Base-by-base conservation (phyloP, 2,888 invertebrate species). In the Herminia tarsipennalis region DNA sequence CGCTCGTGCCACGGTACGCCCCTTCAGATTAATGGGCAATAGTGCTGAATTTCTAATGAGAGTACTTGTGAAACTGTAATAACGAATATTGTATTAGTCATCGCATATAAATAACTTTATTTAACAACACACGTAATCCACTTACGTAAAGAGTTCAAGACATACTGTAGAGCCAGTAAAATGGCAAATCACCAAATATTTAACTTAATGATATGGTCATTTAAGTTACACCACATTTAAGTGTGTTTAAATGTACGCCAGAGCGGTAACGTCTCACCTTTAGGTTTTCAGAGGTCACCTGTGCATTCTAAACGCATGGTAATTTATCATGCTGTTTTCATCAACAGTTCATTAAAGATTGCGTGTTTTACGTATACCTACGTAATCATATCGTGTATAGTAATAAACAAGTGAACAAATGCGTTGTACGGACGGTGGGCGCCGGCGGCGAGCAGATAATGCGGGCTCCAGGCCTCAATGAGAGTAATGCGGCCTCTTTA, bases 401-500 rank as follows among this genome's bases (percentile, higher is more conserved):
- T 34, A 52, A 42, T 43, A 36, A 28, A 29, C 33, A 41, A 39
- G 47, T 27, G 41, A 50, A 43, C 37, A 39, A 46, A 54, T 66
- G 61, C 67, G 61, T 76, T 73, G 76, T 70, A 73, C 70, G 56
- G 60, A 73, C 70, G 70, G 73, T 71, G 63, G 60, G 64, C 73
- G 80, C 86, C 81, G 61, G 62, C 70, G 80, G 86, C 84, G 73
- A 76, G 66, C 71, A 72, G 82, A 78, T 89, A 88, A 89, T 89
- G 75, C 68, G 57, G 70, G 78, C 88, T 83, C 66, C 68, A 66
- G 84, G 88, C 87, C 73, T 75, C 83, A 82, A 87, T 86, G 81
- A 86, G 85, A 85, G 83, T 88, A 88, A 88, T 87, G 83, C 81
- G 73, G 77, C 82, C 84, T 87, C 86, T 88, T 88, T 85, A 86